phyloP scores from a whole-genome alignment of 2,797 vertebrate species.

The Petrocephalus sullivani region DNA sequence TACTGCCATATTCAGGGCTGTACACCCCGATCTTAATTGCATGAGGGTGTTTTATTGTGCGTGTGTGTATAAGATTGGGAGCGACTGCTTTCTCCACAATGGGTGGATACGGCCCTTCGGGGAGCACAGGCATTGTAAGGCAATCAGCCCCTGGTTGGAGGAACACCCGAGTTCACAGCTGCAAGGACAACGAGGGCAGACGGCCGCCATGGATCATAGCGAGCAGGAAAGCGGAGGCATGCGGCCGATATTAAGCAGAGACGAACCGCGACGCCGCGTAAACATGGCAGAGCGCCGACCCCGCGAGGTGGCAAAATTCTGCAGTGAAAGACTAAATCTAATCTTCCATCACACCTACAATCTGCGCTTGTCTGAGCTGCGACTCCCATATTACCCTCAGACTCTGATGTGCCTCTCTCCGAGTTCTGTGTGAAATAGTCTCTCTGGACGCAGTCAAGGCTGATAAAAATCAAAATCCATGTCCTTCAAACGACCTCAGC shows the following conservation, averaged over 20 bases:
- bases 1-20: conserved; percentile 18
- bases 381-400: background rate
- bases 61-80: background rate
- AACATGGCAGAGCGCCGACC: background rate
- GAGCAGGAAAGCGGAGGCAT: background rate
- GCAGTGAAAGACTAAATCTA: conserved; percentile 1
- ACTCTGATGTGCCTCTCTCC: background rate
- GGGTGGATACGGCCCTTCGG: conserved; percentile 18
- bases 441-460: background rate
- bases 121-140: conserved; percentile 16
- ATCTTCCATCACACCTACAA: background rate
- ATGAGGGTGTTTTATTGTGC: conserved; percentile 8
- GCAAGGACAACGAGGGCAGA: background rate
- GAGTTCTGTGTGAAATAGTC: conserved; percentile 16
- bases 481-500: background rate
- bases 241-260: background rate
- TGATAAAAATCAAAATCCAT: background rate
- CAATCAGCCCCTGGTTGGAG: conserved; percentile 31
- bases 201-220: background rate
- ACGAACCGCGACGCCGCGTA: background rate
- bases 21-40: conserved; percentile 8
- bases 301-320: background rate
- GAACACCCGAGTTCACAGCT: conserved; percentile 25
- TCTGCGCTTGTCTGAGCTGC: background rate
- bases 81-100: conserved; percentile 17